These are phyloP conservation scores for Leptinotarsa haldemani DNA, from an alignment of 2,888 invertebrate genomes.

Conservation along the genomic window DNA sequence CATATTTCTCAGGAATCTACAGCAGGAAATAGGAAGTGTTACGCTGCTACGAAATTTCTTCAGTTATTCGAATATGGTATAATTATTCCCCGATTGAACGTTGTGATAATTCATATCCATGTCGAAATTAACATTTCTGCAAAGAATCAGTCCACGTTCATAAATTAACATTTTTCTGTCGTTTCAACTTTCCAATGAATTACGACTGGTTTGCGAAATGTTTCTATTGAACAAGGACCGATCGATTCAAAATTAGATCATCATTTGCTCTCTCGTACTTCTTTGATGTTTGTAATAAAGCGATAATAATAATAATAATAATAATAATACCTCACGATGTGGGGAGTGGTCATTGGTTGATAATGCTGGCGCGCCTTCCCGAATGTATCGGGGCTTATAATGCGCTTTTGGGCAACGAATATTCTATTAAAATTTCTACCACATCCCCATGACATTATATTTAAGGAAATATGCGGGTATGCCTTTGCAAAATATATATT, in stretches of 20 bases:
- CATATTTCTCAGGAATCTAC: constrained; percentile 21
- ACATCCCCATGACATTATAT: too few relatives aligned
- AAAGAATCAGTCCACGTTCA: background rate
- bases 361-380: too few relatives aligned
- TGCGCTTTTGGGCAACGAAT: too few relatives aligned
- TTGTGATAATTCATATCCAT: constrained; percentile 4
- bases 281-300: too few relatives aligned
- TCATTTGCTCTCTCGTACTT: background rate
- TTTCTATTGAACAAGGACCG: background rate
- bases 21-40: constrained; percentile 34
- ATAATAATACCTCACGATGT: too few relatives aligned
- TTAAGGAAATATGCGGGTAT: too few relatives aligned
- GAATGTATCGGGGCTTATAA: too few relatives aligned
- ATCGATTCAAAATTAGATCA: too few relatives aligned
- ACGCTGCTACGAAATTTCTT: constrained; percentile 20
- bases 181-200: constrained; percentile 12
- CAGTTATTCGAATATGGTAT: background rate
- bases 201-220: background rate
- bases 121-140: constrained; percentile 6
- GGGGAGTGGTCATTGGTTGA: too few relatives aligned
- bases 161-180: constrained; percentile 14
- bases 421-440: too few relatives aligned
- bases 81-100: background rate
- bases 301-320: too few relatives aligned
- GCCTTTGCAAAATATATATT: too few relatives aligned